Evolutionary conservation across 2,797 vertebrate species (phyloP).

Genomic region (Enteromius treurensis): DNA sequence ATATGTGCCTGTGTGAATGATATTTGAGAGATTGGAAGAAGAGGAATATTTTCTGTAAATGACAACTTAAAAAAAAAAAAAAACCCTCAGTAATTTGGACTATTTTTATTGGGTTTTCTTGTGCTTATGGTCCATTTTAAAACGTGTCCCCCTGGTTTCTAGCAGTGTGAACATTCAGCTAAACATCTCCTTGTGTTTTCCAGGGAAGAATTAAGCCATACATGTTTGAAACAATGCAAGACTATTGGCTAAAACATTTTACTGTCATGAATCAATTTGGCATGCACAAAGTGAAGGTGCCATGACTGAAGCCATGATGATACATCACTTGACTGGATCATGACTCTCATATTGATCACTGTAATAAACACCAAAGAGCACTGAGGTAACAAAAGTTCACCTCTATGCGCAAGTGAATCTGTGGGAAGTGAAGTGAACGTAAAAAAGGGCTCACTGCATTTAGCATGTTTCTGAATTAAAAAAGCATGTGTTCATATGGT

Average conservation of each 20-base stretch:
- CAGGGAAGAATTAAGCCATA: not conserved
- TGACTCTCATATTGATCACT: constrained; percentile 31
- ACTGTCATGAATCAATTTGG: not conserved
- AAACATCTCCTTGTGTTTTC: not conserved
- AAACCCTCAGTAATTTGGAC: not conserved
- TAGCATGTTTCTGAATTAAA: constrained; percentile 36
- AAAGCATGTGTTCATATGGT: constrained; percentile 8
- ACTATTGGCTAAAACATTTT: not conserved
- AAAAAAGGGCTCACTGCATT: not conserved
- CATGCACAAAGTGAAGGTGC: not conserved
- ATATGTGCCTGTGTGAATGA: not conserved
- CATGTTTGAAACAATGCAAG: not conserved
- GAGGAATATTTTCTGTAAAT: not conserved
- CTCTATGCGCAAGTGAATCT: constrained; percentile 10
- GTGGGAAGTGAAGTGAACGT: not conserved
- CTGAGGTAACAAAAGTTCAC: not conserved
- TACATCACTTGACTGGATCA: constrained; percentile 24
- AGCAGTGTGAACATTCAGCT: not conserved
- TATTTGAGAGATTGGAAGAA: not conserved
- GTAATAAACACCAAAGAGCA: constrained; percentile 12
- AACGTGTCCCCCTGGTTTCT: not conserved
- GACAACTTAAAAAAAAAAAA: not conserved
- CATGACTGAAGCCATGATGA: constrained; percentile 7
- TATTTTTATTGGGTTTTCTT: not conserved
- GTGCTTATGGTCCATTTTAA: not conserved